Evolutionary conservation across 1,140 invertebrate genomes (phyloP), one percentile per base, ranked within the genome.

Genomic region (Delia radicum): DNA sequence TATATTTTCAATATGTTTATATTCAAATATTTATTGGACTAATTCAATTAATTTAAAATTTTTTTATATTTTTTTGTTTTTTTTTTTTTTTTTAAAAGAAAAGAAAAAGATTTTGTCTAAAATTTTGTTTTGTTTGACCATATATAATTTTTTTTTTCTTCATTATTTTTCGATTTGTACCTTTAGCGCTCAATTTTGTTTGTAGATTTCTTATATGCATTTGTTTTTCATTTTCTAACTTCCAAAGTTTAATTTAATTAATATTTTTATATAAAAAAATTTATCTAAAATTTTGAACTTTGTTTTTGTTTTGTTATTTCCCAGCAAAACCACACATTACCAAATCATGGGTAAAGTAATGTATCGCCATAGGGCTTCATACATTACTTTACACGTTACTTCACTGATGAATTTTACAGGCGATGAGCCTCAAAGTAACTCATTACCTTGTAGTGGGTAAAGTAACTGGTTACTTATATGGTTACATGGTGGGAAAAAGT

Each of bases 111-210:
- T 28, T 28, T 29, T 73, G 31, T 28, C 15, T 46, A 27, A 18
- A 7, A n/a, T 72, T 73, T 42, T 24, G 78, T 77, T 79, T 79
- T 77, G 63, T 79, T n/a, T 67, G 29, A 72, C 65, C 61, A 31
- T 31, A 13, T 67, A 31, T 67, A 10, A 18, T 31, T 31, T 37
- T 37, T 55, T 21, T 8, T 55, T 55, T 55, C n/a, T 69, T 21
- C 74, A 78, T n/a, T 69, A 61, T 46, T 71, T 74, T n/a, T 77
- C 24, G 15, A 18, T 72, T 75, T 61, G 26, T 71, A 29, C 65
- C 65, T 69, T 69, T 69, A 69, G 65, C 65, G 55, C 33, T 75
- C 63, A 42, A 28, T 42, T 71, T 72, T 67, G 61, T 79, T 61
- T 78, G 71, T 74, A 78, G 77, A 75, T 77, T 81, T 33, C 29